A percentile compares a stretch with the other conserved stretches of the same genome.
These are phyloP conservation scores for Diacarnus erythraeanus DNA, from an alignment of 37 sponge, comb jelly and placozoan genomes.

Conservation along the genomic window DNA sequence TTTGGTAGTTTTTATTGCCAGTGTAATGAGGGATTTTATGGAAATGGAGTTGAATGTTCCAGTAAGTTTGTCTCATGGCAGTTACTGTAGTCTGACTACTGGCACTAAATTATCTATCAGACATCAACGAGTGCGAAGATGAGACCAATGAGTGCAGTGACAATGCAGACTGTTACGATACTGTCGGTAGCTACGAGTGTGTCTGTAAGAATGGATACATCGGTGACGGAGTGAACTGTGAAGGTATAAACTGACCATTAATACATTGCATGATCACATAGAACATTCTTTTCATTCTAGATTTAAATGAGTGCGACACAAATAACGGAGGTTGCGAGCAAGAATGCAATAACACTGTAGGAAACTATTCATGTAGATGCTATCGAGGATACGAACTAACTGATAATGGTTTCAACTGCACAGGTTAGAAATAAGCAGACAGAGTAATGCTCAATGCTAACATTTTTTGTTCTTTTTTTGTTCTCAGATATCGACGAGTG, in stretches of 20 bases:
- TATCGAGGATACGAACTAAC: slow-evolving; percentile 11
- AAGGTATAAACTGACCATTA: neutral
- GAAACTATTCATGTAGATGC: slow-evolving; percentile 47
- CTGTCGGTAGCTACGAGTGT: slow-evolving; percentile 36
- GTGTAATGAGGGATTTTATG: slow-evolving; percentile 16
- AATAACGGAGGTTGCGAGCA: slow-evolving; percentile 37
- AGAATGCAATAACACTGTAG: slow-evolving; percentile 37
- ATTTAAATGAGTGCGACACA: slow-evolving; percentile 35
- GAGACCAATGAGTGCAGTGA: neutral
- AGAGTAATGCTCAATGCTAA: neutral
- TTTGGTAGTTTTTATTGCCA: slow-evolving; percentile 2
- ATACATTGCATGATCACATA: neutral
- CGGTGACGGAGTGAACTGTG: slow-evolving; percentile 14
- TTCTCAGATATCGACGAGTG: slow-evolving; percentile 42
- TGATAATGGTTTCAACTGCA: neutral
- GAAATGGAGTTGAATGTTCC: neutral
- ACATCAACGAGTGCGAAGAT: slow-evolving; percentile 33
- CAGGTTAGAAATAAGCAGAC: neutral
- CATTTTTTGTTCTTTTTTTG: neutral
- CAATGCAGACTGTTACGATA: slow-evolving; percentile 12
- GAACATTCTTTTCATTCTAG: neutral
- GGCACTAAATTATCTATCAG: too few relatives aligned
- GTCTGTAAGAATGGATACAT: slow-evolving; percentile 25
- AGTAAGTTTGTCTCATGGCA: too few relatives aligned
- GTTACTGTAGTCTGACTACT: too few relatives aligned